phyloP scores from a whole-genome alignment of 2,113 vertebrate species.

The Sinosuthora webbiana region DNA sequence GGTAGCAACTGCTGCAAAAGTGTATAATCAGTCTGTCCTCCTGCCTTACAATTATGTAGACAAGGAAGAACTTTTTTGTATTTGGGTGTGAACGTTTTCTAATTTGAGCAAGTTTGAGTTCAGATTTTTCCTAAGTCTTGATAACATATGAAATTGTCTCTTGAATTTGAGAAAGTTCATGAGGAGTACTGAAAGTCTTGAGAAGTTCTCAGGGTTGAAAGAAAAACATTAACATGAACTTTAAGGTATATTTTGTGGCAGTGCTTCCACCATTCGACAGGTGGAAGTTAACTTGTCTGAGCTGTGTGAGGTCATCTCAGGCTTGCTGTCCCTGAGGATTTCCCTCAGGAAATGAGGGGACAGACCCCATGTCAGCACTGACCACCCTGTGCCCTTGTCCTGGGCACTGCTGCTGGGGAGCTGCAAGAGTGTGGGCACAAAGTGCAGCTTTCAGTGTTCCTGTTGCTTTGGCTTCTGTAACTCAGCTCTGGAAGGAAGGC shows the following conservation, averaged over 20 bases:
- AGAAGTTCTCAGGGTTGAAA: not conserved
- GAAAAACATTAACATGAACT: accelerated
- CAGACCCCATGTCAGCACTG: accelerated
- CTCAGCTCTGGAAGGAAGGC: not conserved
- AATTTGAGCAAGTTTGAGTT: not conserved
- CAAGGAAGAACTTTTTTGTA: not conserved
- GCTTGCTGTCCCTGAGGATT: not conserved
- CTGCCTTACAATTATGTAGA: not conserved
- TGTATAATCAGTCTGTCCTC: not conserved
- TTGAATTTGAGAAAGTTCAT: not conserved
- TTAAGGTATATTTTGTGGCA: not conserved
- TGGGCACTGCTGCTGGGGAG: not conserved
- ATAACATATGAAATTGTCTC: not conserved
- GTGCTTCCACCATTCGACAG: not conserved
- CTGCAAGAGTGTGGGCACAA: not conserved
- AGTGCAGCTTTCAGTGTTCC: not conserved
- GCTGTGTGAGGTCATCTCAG: not conserved
- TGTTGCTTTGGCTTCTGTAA: not conserved
- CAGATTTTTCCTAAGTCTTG: not conserved
- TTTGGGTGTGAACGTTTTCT: not conserved
- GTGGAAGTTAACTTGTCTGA: not conserved
- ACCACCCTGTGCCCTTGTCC: accelerated
- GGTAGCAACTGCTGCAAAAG: not conserved
- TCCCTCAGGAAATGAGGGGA: not conserved
- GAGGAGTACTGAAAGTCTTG: not conserved